Evolutionary conservation across 1,140 invertebrate genomes (phyloP).

Genomic region (Mactra quadrangularis): DNA sequence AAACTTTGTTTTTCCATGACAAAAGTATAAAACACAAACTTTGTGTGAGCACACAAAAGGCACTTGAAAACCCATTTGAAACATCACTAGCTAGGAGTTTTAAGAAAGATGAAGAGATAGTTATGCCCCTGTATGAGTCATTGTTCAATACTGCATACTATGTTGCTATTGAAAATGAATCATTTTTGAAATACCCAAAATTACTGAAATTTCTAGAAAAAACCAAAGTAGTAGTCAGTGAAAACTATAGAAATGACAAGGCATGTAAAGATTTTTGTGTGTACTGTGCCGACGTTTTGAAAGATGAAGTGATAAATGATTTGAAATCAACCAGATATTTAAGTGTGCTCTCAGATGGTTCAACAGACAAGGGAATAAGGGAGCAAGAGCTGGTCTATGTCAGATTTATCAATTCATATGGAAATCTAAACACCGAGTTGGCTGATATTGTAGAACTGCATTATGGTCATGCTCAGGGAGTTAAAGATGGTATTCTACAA

Average conservation of each 20-base stretch:
- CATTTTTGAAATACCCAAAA: neutral
- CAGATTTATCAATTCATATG: constrained; percentile 4
- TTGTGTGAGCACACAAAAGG: too few relatives aligned
- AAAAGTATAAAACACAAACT: neutral
- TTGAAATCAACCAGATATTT: neutral
- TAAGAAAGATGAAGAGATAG: neutral
- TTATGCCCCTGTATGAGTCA: too few relatives aligned
- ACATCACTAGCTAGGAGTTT: neutral
- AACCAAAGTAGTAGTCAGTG: neutral
- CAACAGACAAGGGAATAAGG: constrained; percentile 10
- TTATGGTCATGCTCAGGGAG: constrained; percentile 21
- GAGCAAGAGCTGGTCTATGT: constrained; percentile 44
- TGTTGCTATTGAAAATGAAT: neutral
- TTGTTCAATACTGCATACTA: neutral
- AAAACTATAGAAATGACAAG: constrained; percentile 20
- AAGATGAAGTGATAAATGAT: neutral
- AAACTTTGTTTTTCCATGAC: neutral
- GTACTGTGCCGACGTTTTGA: neutral
- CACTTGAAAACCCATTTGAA: neutral
- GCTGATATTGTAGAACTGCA: constrained; percentile 7
- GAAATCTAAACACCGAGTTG: neutral
- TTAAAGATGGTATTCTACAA: constrained; percentile 8
- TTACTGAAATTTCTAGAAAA: neutral
- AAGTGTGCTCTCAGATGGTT: constrained; percentile 7
- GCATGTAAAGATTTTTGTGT: neutral